phyloP scores from a whole-genome alignment of 2,888 invertebrate species.

The Cerceris ruficornis region DNA sequence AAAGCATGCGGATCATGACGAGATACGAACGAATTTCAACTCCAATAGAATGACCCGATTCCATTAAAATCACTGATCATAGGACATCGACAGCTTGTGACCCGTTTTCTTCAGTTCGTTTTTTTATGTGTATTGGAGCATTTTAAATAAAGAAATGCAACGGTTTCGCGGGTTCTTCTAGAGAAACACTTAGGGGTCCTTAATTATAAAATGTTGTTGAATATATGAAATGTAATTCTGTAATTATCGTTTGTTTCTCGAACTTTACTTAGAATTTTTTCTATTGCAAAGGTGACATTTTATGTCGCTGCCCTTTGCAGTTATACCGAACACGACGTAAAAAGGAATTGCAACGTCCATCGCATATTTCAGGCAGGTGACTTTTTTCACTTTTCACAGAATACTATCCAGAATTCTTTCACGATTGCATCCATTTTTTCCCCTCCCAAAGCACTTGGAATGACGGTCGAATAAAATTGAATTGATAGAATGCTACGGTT shows the following conservation, averaged over 20 bases:
- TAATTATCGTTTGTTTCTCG: too few relatives aligned
- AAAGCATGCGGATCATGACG: conserved; percentile 25
- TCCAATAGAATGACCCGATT: conserved; percentile 52
- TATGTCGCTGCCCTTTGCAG: not conserved
- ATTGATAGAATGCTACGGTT: not conserved
- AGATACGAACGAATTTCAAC: conserved; percentile 40
- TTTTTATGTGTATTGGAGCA: not conserved
- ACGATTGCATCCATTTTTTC: not conserved
- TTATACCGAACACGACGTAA: not conserved
- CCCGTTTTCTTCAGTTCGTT: conserved; percentile 17
- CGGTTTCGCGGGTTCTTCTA: not conserved
- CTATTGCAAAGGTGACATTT: not conserved
- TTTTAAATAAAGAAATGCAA: not conserved
- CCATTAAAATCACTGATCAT: conserved; percentile 52
- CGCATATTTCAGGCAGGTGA: not conserved
- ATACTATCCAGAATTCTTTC: not conserved
- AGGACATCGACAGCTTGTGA: conserved; percentile 46
- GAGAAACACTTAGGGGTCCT: not conserved
- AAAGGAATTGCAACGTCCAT: not conserved
- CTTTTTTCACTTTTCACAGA: not conserved
- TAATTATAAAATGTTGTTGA: not conserved
- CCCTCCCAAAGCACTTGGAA: not conserved
- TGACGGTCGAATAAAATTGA: not conserved
- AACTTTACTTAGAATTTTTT: too few relatives aligned
- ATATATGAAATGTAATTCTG: too few relatives aligned